Conservation (phyloP, 2,113 vertebrate species). For the Pseudopipra pipra region DNA sequence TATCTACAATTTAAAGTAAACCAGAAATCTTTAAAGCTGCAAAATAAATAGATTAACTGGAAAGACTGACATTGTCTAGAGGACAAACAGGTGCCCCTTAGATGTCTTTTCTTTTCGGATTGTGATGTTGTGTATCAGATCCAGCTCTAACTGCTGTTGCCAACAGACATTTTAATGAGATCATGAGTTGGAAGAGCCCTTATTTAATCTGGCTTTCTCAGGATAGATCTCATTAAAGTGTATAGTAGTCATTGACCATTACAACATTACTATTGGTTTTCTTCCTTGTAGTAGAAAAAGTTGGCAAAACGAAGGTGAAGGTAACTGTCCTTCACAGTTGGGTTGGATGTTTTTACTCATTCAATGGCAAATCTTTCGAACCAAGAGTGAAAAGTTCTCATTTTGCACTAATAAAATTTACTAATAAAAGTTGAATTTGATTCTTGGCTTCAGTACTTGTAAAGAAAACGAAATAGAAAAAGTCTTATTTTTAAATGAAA, state of each 20-base stretch:
- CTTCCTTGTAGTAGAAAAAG: neutral
- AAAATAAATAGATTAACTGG: neutral
- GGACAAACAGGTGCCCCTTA: neutral
- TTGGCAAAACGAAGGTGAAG: neutral
- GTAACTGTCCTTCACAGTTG: neutral
- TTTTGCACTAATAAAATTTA: neutral
- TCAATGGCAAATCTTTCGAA: neutral
- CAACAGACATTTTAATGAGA: slow-evolving; percentile 7
- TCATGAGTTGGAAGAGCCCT: neutral
- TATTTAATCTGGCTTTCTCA: neutral
- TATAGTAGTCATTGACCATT: neutral
- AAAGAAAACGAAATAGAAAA: neutral
- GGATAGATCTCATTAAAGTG: neutral
- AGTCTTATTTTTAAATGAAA: neutral
- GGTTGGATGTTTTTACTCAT: neutral
- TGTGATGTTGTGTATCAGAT: neutral
- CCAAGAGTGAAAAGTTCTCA: neutral
- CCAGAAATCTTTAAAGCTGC: neutral
- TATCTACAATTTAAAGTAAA: neutral
- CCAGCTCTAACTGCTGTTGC: neutral
- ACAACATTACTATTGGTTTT: neutral
- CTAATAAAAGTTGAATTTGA: neutral
- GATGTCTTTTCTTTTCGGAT: neutral
- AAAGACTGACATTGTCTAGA: neutral
- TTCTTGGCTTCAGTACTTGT: neutral